Evolutionary conservation across 1,140 invertebrate genomes (phyloP).

Genomic region (Drosophila persimilis): DNA sequence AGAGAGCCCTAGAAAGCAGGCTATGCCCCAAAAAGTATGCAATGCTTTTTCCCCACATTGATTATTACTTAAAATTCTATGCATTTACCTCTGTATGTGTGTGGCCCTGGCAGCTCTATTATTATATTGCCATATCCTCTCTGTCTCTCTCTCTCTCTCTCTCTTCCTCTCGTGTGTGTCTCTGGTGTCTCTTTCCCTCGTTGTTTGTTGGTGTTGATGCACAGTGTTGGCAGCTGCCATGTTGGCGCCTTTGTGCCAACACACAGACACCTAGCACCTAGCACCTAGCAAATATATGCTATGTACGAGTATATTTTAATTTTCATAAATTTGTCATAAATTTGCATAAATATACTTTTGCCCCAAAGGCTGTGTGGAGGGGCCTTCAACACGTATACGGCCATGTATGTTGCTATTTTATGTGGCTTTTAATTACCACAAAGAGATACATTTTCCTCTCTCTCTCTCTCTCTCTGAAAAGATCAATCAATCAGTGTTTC

Average conservation of each 20-base stretch:
- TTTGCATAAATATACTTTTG: constrained; percentile 58
- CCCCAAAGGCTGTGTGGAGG: background rate
- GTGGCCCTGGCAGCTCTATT: constrained; percentile 46
- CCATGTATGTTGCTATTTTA: too few species aligned
- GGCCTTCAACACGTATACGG: too few species aligned
- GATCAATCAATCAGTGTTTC: too few species aligned
- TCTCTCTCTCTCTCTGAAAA: too few species aligned
- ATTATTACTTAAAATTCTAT: constrained; percentile 54
- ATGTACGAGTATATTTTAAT: constrained; percentile 45
- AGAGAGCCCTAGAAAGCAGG: constrained; percentile 7
- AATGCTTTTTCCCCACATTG: constrained; percentile 42
- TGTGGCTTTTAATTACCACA: too few species aligned
- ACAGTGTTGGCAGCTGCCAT: constrained; percentile 74
- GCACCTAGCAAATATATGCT: background rate
- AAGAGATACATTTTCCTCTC: too few species aligned
- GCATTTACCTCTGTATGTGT: constrained; percentile 14
- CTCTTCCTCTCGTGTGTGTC: background rate
- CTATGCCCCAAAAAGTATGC: constrained; percentile 3
- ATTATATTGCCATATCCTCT: constrained; percentile 35
- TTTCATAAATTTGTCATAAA: constrained; percentile 73
- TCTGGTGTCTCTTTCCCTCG: constrained; percentile 4
- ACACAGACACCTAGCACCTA: constrained; percentile 3
- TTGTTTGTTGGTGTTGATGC: constrained; percentile 66
- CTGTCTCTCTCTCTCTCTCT: constrained; percentile 12
- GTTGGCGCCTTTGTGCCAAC: constrained; percentile 68